Evolutionary conservation across 2,797 vertebrate species (phyloP).

Genomic region (Onychomys leucogaster): DNA sequence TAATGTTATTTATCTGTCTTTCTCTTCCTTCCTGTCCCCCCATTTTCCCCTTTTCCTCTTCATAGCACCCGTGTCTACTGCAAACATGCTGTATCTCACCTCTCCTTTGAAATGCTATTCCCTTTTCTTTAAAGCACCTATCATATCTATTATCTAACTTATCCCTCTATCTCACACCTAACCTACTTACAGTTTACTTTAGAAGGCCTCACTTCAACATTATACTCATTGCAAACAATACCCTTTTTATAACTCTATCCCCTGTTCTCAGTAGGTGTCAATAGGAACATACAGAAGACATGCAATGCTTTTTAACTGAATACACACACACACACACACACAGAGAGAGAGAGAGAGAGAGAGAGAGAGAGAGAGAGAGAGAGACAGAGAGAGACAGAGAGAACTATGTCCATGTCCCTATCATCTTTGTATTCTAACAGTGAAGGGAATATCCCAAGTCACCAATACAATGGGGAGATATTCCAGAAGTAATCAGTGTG

Average conservation of each 20-base stretch:
- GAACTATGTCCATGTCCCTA: neutral
- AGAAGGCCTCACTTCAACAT: neutral
- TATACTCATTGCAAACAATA: neutral
- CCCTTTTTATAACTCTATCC: neutral
- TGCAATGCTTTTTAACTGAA: neutral
- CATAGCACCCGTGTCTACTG: neutral
- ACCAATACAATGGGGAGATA: neutral
- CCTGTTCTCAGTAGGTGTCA: neutral
- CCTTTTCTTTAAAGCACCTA: neutral
- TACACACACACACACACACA: neutral
- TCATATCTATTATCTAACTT: neutral
- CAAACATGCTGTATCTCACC: neutral
- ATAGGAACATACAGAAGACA: neutral
- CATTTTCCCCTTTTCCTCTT: too few species aligned
- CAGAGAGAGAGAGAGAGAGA: too few species aligned
- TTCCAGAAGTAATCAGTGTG: neutral
- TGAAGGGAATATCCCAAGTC: neutral
- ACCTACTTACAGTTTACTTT: neutral
- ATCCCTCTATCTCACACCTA: neutral
- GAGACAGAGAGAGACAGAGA: neutral
- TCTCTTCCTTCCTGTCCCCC: neutral
- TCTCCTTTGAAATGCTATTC: neutral
- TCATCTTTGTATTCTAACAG: neutral
- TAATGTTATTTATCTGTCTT: neutral
- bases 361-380: too few species aligned